Evolutionary conservation across 2,888 invertebrate genomes (phyloP).

Genomic region (Latrodectus elegans): DNA sequence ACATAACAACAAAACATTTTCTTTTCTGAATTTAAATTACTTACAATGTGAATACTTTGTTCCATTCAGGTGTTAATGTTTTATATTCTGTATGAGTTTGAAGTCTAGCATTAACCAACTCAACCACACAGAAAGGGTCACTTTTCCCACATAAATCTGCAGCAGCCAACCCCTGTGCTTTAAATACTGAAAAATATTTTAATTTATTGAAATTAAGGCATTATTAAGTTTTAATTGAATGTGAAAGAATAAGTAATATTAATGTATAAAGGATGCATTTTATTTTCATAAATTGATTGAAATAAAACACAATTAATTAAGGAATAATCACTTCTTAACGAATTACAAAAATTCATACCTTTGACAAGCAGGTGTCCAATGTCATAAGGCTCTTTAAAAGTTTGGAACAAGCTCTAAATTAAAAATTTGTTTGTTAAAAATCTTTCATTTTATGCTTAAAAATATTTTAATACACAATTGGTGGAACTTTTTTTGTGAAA

Average conservation of each 20-base stretch:
- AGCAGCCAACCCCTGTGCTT: slow-evolving; percentile 88
- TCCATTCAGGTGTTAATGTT: slow-evolving; percentile 96
- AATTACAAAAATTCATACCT: slow-evolving; percentile 73
- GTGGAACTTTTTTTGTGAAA: too few species aligned
- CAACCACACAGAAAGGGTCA: slow-evolving; percentile 98
- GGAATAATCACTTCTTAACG: background rate
- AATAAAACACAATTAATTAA: background rate
- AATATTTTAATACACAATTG: too few species aligned
- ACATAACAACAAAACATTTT: too few species aligned
- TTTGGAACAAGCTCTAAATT: slow-evolving; percentile 81
- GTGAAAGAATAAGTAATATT: too few species aligned
- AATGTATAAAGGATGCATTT: too few species aligned
- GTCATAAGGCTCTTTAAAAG: slow-evolving; percentile 85
- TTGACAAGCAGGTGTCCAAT: slow-evolving; percentile 96
- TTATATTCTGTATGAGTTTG: slow-evolving; percentile 99
- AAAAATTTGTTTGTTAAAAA: background rate
- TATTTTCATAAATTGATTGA: background rate
- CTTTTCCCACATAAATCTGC: slow-evolving; percentile 98
- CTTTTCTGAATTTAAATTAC: slow-evolving; percentile 74
- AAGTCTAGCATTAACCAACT: slow-evolving; percentile 92
- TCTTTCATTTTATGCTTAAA: too few species aligned
- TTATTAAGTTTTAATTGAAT: background rate
- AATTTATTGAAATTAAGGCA: too few species aligned
- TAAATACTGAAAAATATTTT: slow-evolving; percentile 79
- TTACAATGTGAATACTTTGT: slow-evolving; percentile 98